A percentile compares a stretch with the other conserved stretches of the same genome.
These are phyloP conservation scores for Papilio elwesi DNA, from an alignment of 2,888 invertebrate genomes.

Conservation along the genomic window DNA sequence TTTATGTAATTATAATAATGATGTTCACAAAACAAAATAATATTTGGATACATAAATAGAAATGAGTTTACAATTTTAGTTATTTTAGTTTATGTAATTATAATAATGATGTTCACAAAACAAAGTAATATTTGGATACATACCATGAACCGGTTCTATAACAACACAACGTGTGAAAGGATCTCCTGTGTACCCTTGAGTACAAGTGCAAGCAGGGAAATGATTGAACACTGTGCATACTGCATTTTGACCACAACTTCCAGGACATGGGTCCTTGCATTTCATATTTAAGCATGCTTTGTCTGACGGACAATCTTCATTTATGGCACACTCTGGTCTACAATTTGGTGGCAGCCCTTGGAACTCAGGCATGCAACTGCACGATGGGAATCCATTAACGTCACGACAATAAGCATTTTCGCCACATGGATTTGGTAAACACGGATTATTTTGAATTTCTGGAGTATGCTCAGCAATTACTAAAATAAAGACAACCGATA, in stretches of 20 bases:
- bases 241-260: constrained; percentile 87
- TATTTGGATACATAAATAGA: constrained; percentile 52
- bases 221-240: constrained; percentile 87
- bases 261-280: constrained; percentile 89
- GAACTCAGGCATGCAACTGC: constrained; percentile 86
- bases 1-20: too few species aligned
- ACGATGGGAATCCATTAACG: constrained; percentile 85
- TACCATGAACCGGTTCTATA: constrained; percentile 76
- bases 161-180: constrained; percentile 87
- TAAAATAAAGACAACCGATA: constrained; percentile 48
- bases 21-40: constrained; percentile 15
- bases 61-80: too few species aligned
- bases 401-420: constrained; percentile 86
- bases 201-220: constrained; percentile 87
- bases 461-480: constrained; percentile 58
- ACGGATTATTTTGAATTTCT: constrained; percentile 84
- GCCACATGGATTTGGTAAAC: constrained; percentile 88
- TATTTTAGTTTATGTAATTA: too few species aligned
- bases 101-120: background rate
- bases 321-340: constrained; percentile 88
- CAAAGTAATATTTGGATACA: constrained; percentile 43
- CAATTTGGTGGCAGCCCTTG: constrained; percentile 90
- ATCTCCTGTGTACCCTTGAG: constrained; percentile 89
- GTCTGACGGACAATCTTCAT: constrained; percentile 88
- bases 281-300: constrained; percentile 89